Evolutionary conservation across 1,140 invertebrate genomes (phyloP).

Genomic region (Caenorhabditis latens): DNA sequence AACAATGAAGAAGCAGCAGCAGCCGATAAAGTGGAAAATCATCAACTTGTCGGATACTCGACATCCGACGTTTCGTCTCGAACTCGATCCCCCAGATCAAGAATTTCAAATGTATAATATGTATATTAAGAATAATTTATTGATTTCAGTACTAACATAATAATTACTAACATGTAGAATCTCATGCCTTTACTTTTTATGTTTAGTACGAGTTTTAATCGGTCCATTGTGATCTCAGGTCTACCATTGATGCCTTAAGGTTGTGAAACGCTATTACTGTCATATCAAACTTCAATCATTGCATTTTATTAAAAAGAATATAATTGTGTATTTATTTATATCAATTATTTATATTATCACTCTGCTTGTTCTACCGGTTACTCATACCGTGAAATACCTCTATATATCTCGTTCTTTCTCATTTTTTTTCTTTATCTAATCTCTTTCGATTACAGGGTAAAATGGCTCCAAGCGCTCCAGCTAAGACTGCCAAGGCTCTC

Average conservation of each 20-base stretch:
- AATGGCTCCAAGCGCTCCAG: slow-evolving; percentile 67
- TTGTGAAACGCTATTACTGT: neutral
- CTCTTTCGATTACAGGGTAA: slow-evolving; percentile 53
- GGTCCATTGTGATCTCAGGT: slow-evolving; percentile 18
- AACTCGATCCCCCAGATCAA: neutral
- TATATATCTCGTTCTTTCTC: neutral
- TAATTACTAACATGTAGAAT: slow-evolving; percentile 39
- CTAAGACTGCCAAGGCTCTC: slow-evolving; percentile 73
- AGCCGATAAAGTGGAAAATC: slow-evolving; percentile 12
- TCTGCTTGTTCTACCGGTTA: neutral
- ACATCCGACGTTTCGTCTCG: slow-evolving; percentile 9
- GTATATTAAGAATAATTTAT: neutral
- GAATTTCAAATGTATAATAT: slow-evolving; percentile 25
- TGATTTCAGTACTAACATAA: slow-evolving; percentile 45
- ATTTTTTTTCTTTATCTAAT: neutral
- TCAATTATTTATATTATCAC: neutral
- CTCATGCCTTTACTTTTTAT: slow-evolving; percentile 5
- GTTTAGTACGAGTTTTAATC: slow-evolving; percentile 25
- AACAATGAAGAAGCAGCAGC: neutral
- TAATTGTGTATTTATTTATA: neutral
- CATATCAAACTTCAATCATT: slow-evolving; percentile 7
- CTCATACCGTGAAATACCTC: neutral
- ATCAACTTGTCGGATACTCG: slow-evolving; percentile 50
- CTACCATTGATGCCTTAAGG: slow-evolving; percentile 33
- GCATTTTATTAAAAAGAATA: neutral